Conservation (phyloP, 2,797 vertebrate species). For the Halcyon badia region DNA sequence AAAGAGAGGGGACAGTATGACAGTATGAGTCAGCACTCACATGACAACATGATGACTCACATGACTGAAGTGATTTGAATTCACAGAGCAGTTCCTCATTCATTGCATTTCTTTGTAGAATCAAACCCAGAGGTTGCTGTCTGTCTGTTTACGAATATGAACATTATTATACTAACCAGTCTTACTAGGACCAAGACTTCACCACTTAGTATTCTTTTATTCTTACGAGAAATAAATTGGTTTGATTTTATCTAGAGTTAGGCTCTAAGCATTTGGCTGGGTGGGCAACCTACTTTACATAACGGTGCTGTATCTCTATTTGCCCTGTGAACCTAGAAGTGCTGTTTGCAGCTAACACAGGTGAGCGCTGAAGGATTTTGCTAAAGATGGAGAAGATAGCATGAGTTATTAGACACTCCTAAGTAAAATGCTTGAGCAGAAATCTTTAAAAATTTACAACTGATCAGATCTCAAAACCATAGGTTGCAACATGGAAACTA, state of each 20-base stretch:
- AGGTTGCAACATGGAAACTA: neutral
- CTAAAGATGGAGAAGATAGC: neutral
- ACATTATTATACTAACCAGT: fast-evolving
- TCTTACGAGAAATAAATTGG: neutral
- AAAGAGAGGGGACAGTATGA: neutral
- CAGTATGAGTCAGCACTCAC: neutral
- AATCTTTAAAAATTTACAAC: neutral
- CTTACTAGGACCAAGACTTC: neutral
- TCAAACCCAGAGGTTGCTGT: neutral
- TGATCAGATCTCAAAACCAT: neutral
- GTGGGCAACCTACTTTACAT: neutral
- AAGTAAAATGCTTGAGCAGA: neutral
- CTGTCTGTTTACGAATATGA: neutral
- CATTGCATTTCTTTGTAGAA: neutral
- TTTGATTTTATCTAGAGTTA: neutral
- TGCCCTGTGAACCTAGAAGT: neutral
- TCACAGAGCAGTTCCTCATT: neutral
- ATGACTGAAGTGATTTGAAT: neutral
- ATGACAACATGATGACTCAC: neutral
- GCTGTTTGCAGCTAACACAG: neutral
- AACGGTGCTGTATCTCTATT: neutral
- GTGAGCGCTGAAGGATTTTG: neutral
- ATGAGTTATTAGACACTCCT: neutral
- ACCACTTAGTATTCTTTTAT: neutral
- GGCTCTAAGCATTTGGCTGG: neutral